Percentiles rank a stretch among this genome's conserved stretches.
Evolutionary conservation across 2,113 vertebrate species (phyloP).

Genomic region (Tupaia chinensis): DNA sequence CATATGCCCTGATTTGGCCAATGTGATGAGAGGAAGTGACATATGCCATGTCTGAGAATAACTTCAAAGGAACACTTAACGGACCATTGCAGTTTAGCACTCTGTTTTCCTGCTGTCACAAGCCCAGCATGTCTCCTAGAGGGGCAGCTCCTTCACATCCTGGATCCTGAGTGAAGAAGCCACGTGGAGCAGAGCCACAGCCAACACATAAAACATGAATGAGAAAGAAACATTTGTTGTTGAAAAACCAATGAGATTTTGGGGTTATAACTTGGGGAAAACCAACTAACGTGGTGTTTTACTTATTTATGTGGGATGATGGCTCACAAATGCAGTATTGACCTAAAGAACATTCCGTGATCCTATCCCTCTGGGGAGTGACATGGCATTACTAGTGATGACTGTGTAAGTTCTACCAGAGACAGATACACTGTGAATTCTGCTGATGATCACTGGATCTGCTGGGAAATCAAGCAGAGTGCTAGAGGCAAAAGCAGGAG

Average conservation of each 20-base stretch:
- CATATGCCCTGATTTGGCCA: background rate
- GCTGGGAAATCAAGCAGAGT: background rate
- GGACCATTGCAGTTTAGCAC: rapidly evolving
- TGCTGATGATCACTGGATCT: background rate
- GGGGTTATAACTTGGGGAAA: background rate
- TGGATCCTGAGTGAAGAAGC: background rate
- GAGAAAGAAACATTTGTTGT: background rate
- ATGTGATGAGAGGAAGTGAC: background rate
- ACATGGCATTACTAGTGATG: background rate
- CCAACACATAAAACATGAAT: background rate
- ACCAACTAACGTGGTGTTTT: background rate
- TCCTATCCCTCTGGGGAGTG: background rate
- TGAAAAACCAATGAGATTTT: background rate
- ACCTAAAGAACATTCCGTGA: background rate
- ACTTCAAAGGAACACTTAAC: background rate
- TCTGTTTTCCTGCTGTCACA: background rate
- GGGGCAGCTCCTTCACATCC: background rate
- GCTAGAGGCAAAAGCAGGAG: background rate
- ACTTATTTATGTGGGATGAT: background rate
- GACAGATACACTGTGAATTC: background rate
- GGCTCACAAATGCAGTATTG: background rate
- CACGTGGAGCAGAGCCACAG: background rate
- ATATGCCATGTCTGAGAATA: background rate
- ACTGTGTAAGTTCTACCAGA: background rate
- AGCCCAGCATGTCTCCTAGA: background rate